These are phyloP conservation scores for Siniperca knerii DNA, from an alignment of 2,113 vertebrate genomes.

Conservation along the genomic window DNA sequence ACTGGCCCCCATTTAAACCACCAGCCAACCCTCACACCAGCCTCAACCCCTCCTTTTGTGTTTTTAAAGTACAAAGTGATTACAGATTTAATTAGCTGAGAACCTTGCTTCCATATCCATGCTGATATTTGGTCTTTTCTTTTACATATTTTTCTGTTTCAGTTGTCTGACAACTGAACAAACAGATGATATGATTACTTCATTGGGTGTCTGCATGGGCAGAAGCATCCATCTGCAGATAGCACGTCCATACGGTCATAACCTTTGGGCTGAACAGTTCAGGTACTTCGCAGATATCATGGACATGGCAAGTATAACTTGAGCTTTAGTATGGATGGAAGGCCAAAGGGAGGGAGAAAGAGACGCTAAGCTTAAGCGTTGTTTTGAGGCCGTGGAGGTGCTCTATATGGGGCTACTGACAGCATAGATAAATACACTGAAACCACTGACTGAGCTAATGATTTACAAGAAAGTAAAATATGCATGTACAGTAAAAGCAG, in stretches of 20 bases:
- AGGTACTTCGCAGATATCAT: background rate
- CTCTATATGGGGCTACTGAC: background rate
- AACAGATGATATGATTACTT: background rate
- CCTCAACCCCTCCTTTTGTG: slow-evolving; percentile 42
- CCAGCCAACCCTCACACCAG: slow-evolving; percentile 26
- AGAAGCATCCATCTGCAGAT: background rate
- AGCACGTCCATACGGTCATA: background rate
- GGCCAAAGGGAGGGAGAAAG: slow-evolving; percentile 1
- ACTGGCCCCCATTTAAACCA: slow-evolving; percentile 62
- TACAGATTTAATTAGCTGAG: slow-evolving; percentile 79
- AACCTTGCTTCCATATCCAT: slow-evolving; percentile 68
- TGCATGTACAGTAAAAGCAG: slow-evolving; percentile 19
- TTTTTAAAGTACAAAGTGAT: slow-evolving; percentile 73
- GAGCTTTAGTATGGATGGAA: background rate
- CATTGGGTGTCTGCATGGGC: background rate
- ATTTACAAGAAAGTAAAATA: slow-evolving; percentile 15
- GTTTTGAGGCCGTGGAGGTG: background rate
- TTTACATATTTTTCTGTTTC: background rate
- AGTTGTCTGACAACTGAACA: background rate
- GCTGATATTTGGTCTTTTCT: slow-evolving; percentile 53
- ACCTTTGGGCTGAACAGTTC: background rate
- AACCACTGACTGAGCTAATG: background rate
- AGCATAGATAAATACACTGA: slow-evolving; percentile 8
- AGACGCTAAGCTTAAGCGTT: background rate
- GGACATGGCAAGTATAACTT: background rate